Evolutionary conservation across 2,888 invertebrate genomes (phyloP).

Genomic region (Andrena fulva): DNA sequence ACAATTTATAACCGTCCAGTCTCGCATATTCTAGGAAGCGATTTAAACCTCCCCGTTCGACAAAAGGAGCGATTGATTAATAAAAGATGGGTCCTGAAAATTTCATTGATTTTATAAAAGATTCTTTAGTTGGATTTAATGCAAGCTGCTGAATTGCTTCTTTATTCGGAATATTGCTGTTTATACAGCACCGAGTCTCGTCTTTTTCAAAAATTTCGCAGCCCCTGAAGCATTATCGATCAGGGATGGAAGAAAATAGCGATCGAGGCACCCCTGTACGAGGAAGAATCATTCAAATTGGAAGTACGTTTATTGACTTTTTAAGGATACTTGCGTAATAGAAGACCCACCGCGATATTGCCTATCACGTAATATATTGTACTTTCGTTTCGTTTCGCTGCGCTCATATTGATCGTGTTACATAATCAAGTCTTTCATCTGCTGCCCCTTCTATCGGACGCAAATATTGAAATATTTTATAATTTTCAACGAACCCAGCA

Average conservation of each 20-base stretch:
- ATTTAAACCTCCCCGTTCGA: too few species aligned
- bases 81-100: neutral
- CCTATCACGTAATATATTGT: conserved; percentile 14
- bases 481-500: neutral
- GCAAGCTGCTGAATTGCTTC: neutral
- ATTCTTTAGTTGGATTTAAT: neutral
- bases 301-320: neutral
- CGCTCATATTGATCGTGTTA: conserved; percentile 4
- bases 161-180: neutral
- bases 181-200: neutral
- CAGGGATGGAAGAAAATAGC: neutral
- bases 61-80: too few species aligned
- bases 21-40: too few species aligned
- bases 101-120: neutral
- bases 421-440: neutral
- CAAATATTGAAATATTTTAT: neutral
- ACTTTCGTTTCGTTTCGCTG: neutral
- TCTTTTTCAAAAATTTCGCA: neutral
- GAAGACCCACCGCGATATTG: conserved; percentile 3
- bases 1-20: too few species aligned
- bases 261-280: neutral
- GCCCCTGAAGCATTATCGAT: neutral
- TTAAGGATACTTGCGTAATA: conserved; percentile 2
- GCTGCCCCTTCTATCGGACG: neutral
- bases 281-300: neutral